phyloP scores from a whole-genome alignment of 2,888 invertebrate genomes.

The Chymomyza amoena region DNA sequence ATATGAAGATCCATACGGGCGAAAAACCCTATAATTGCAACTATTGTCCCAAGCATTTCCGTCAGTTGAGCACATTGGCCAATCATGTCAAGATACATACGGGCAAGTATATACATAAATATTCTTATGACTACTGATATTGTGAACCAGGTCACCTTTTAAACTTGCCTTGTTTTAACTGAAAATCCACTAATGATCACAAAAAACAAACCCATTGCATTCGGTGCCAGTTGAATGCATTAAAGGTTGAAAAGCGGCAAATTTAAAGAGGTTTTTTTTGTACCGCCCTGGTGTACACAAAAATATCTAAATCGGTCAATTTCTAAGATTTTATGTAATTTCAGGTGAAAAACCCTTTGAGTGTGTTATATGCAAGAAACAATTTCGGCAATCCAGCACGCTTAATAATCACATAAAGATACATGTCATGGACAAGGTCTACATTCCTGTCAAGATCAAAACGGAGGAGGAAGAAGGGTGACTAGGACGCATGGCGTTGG shows the following conservation, averaged over 20 bases:
- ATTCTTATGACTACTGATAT: background rate
- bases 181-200: too few relatives aligned
- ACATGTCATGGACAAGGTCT: slow-evolving; percentile 79
- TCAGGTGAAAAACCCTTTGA: slow-evolving; percentile 79
- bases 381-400: slow-evolving; percentile 79
- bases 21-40: slow-evolving; percentile 79
- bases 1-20: slow-evolving; percentile 79
- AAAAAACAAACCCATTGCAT: too few relatives aligned
- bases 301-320: background rate
- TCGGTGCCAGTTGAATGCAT: too few relatives aligned
- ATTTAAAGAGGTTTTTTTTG: background rate
- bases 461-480: slow-evolving; percentile 78
- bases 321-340: slow-evolving; percentile 12
- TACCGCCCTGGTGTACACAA: background rate
- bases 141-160: background rate
- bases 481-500: slow-evolving; percentile 78
- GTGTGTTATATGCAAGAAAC: slow-evolving; percentile 79
- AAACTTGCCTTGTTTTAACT: too few relatives aligned
- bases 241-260: background rate
- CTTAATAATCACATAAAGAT: slow-evolving; percentile 79
- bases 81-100: slow-evolving; percentile 79
- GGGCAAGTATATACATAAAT: slow-evolving; percentile 59
- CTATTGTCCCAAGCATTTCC: slow-evolving; percentile 78
- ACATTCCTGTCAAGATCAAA: slow-evolving; percentile 78
- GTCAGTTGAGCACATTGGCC: slow-evolving; percentile 78